Percentiles rank a stretch among this genome's conserved stretches.
phyloP scores from a whole-genome alignment of 2,797 vertebrate genomes.

The Myripristis murdjan region DNA sequence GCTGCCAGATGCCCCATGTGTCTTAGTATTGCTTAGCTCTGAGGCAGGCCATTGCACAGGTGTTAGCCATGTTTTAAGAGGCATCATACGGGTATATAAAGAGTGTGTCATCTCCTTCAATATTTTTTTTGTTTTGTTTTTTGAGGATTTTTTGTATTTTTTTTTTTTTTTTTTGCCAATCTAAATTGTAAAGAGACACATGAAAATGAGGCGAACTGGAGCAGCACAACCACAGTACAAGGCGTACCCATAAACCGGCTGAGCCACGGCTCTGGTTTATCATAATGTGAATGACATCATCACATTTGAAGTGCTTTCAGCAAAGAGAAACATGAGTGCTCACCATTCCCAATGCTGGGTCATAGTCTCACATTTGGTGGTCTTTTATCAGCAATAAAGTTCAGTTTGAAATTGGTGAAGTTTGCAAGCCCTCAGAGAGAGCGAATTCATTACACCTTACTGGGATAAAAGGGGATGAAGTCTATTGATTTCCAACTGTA shows the following conservation, averaged over 20 bases:
- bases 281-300: conserved; percentile 37
- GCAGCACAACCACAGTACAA: not conserved
- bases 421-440: conserved; percentile 38
- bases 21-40: conserved; percentile 45
- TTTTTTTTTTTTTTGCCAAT: not conserved
- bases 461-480: conserved; percentile 63
- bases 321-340: conserved; percentile 43
- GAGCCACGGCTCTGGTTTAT: conserved; percentile 26
- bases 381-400: conserved; percentile 67
- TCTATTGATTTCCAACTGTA: conserved; percentile 70
- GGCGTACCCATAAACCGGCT: not conserved
- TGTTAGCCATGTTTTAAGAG: conserved; percentile 59
- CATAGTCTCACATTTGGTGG: conserved; percentile 29
- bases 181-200: not conserved
- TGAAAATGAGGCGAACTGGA: not conserved
- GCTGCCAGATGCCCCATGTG: conserved; percentile 44
- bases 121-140: no score
- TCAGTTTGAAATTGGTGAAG: conserved; percentile 60
- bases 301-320: conserved; percentile 18
- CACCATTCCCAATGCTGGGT: conserved; percentile 47
- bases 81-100: not conserved
- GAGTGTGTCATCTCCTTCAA: conserved; percentile 18
- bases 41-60: conserved; percentile 54
- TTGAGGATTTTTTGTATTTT: conserved; percentile 35
- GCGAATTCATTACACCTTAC: conserved; percentile 49